Evolutionary conservation across 2,888 invertebrate species (phyloP), one percentile per base, ranked within the genome.

Genomic region (Volucella inanis): DNA sequence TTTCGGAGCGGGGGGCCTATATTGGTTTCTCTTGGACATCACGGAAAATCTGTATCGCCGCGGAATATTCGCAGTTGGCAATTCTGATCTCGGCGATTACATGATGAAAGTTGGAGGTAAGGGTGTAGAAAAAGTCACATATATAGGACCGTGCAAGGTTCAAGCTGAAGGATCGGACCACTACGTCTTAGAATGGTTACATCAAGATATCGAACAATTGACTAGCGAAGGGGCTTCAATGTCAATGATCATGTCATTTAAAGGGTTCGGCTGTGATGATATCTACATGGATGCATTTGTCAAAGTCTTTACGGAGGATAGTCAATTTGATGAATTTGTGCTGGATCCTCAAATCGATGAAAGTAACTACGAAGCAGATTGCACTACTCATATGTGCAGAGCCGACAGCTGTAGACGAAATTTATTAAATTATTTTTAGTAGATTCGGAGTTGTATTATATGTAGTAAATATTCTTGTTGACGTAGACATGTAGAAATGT

Each of bases 11-110:
- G 57, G 67, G 14, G 87, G 88, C 1, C 64, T 88, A 14, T 87
- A 88, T 47, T 88, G 87, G 87, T 82, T 87, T 14, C 67, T 65
- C 2, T 22, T 83, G 18, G 74, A 87, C 57, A 22, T 64, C 1
- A 2, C 18, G 1, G 41, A 15, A 2, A 0, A 11, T 11, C 0
- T 12, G 0, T 12, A 68, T 1, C 64, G 72, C 8, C 85, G 87
- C 10, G 87, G 88, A 0, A 18, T 88, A 15, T 88, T 88, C 15
- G 85, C 87, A 50, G 82, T 88, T 12, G 88, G 87, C 15, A 64
- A 67, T 3, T 87, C 88, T 0, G 71, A 87, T 6, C 71, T 78
- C 11, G 77, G 78, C 1, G 47, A 87, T 12, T 88, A 87, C 41
- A 74, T 64, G 1, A 11, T 87, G 0, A 87, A 88, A 61, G 15